Evolutionary conservation across 2,797 vertebrate species (phyloP).

Genomic region (Xerus rutilus): DNA sequence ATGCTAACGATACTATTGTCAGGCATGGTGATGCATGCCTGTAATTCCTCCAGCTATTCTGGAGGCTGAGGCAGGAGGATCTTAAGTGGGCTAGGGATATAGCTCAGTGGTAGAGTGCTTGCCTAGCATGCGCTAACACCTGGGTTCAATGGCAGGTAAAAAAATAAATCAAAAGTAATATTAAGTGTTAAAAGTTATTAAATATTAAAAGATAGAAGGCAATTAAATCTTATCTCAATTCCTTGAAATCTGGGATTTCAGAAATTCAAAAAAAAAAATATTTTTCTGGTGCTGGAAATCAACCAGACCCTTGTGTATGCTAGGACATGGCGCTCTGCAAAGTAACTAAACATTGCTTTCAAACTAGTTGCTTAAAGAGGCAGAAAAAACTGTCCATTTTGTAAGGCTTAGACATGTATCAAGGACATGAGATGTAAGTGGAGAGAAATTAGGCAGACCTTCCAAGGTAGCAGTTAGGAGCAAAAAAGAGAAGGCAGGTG

Average conservation of each 20-base stretch:
- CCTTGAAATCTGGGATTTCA: not conserved
- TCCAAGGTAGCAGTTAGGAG: not conserved
- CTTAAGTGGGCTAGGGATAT: not conserved
- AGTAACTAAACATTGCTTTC: not conserved
- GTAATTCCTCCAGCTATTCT: too few species aligned
- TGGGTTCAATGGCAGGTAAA: not conserved
- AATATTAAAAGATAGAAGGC: not conserved
- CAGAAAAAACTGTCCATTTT: not conserved
- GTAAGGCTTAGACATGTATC: not conserved
- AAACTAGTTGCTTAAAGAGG: conserved; percentile 22
- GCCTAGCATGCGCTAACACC: too few species aligned
- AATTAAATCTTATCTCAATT: not conserved
- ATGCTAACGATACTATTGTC: too few species aligned
- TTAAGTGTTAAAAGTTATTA: not conserved
- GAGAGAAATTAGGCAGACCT: not conserved
- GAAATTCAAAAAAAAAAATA: not conserved
- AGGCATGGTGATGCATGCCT: too few species aligned
- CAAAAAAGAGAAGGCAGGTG: not conserved
- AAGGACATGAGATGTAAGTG: not conserved
- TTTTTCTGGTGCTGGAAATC: too few species aligned
- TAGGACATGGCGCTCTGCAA: not conserved
- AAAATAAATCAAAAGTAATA: not conserved
- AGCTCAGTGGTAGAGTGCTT: not conserved
- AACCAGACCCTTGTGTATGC: not conserved
- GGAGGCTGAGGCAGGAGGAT: not conserved